phyloP scores from a whole-genome alignment of 92 coral and sea anemone genomes.

The Zoanthus sociatus region DNA sequence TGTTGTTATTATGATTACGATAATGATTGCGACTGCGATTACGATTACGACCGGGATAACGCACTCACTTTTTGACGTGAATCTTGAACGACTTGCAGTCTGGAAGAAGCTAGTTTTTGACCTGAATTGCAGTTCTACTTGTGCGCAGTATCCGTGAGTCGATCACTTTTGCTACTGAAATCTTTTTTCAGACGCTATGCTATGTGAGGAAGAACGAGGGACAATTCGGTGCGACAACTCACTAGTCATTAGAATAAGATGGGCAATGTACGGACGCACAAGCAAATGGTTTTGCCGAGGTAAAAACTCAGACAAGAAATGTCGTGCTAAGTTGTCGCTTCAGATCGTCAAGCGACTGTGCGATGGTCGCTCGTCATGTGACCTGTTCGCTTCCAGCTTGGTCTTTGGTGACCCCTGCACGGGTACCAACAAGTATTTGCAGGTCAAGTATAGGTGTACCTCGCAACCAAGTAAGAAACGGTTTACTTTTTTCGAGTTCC shows the following conservation, averaged over 20 bases:
- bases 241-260: not conserved
- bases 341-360: conserved; percentile 17
- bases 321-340: conserved; percentile 33
- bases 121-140: not conserved
- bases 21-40: too few relatives aligned
- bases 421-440: conserved; percentile 25
- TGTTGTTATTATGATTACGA: too few relatives aligned
- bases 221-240: conserved; percentile 16
- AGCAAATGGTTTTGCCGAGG: not conserved
- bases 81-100: too few relatives aligned
- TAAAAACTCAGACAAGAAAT: not conserved
- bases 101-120: not conserved
- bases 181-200: not conserved
- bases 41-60: too few relatives aligned
- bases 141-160: not conserved
- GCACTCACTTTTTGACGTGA: too few relatives aligned
- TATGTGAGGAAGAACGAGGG: conserved; percentile 22
- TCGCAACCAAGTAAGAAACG: not conserved
- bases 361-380: conserved; percentile 27
- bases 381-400: conserved; percentile 24
- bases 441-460: conserved; percentile 19
- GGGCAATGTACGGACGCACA: conserved; percentile 25
- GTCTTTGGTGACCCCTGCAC: conserved; percentile 40
- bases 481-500: too few relatives aligned
- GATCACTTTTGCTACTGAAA: not conserved